Base-by-base conservation (phyloP, 2,888 invertebrate species). In the Calliphora vomitoria region DNA sequence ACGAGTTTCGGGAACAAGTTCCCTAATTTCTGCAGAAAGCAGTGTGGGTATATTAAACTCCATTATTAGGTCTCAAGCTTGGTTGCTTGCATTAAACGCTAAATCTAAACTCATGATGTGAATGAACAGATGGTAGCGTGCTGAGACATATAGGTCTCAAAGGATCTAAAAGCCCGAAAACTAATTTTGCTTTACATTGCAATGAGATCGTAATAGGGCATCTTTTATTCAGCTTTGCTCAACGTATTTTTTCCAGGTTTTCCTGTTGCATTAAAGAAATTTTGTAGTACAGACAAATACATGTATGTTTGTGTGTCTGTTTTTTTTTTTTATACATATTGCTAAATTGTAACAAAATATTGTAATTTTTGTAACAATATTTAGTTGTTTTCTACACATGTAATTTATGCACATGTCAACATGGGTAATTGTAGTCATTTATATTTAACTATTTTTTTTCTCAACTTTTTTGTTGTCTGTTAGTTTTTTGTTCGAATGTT, bases 321-420 rank as follows among this genome's bases (percentile, higher is more conserved):
- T 18, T 1, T 53, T 13, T 1, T 53, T 13, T 71, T 69, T 75
- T 58, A 25, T 55, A 66, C 66, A 3, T 66, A 13, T 76, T 76
- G 66, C 76, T 68, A 78, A 87, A 81, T 84, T 78, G 87, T 84
- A 87, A 87, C 87, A 84, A 84, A 87, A 82, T 87, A 87, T 78
- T 82, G 76, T 68, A 76, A 25, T 78, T 76, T 76, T 78, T 62
- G 31, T 74, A 66, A 76, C 58, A 83, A 80, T 69, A 76, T 83
- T 86, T 83, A 35, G 66, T 83, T 82, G 47, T 69, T 82, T 75
- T 75, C 38, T 68, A 87, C 81, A 87, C 84, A 62, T 87, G 84
- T 87, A 72, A 87, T 84, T 84, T 84, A 84, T 84, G 87, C 82
- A 60, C 84, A 82, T 84, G 87, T 84, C 84, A 84, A 87, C 82